These are phyloP conservation scores for Lathronympha strigana DNA, from an alignment of 2,888 invertebrate species.

Conservation along the genomic window DNA sequence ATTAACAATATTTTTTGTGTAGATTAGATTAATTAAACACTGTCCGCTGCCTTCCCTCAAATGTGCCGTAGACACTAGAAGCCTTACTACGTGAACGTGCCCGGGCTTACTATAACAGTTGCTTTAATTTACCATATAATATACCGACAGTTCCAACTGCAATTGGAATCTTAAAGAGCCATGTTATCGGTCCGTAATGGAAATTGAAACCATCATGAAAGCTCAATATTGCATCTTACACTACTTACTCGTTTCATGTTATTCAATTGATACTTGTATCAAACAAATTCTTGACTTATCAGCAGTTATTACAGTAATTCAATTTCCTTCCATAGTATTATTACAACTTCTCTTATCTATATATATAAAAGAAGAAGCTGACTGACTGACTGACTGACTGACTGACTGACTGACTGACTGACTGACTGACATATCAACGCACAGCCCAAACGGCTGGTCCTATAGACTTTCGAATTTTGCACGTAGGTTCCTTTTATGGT, in stretches of 20 bases:
- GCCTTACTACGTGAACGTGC: constrained; percentile 41
- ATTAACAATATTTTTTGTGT: too few species aligned
- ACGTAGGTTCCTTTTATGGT: too few species aligned
- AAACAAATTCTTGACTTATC: too few species aligned
- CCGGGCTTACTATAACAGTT: constrained; percentile 32
- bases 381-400: too few species aligned
- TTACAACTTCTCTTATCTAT: too few species aligned
- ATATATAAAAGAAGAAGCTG: too few species aligned
- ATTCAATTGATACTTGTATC: background rate
- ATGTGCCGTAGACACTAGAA: constrained; percentile 26
- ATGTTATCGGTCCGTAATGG: constrained; percentile 12
- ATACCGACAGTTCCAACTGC: constrained; percentile 25
- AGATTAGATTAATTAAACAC: background rate
- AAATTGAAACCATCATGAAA: background rate
- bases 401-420: too few species aligned
- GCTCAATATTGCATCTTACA: background rate
- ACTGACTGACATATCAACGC: too few species aligned
- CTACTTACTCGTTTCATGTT: background rate
- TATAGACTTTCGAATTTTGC: too few species aligned
- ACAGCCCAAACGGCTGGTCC: too few species aligned
- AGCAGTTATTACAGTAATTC: too few species aligned
- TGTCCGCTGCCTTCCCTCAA: constrained; percentile 12
- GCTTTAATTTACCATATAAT: constrained; percentile 32
- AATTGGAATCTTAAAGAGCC: constrained; percentile 27
- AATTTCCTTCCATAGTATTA: background rate